phyloP scores from a whole-genome alignment of 1,140 invertebrate genomes.

The Drosophila seguyi region DNA sequence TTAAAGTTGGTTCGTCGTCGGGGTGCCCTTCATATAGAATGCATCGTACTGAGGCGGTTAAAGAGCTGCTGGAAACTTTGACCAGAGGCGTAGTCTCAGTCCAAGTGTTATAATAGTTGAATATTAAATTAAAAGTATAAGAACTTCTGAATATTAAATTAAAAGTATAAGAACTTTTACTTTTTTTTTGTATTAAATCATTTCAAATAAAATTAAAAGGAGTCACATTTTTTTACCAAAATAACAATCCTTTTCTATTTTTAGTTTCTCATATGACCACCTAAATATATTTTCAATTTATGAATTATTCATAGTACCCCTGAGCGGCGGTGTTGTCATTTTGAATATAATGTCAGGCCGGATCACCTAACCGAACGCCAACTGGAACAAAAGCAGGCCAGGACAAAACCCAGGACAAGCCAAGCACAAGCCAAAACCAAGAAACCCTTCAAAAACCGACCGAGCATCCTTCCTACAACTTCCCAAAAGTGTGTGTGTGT shows the following conservation, averaged over 20 bases:
- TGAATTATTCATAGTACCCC: not conserved
- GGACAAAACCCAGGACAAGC: constrained; percentile 10
- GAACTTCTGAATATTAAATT: no score
- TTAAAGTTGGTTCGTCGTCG: constrained; percentile 33
- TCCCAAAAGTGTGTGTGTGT: constrained; percentile 12
- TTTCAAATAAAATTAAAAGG: no score
- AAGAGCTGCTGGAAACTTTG: constrained; percentile 20
- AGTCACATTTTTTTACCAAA: no score
- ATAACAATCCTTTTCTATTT: no score
- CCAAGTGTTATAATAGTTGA: not conserved
- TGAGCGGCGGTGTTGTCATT: not conserved
- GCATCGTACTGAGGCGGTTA: constrained; percentile 33
- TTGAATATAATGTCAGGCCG: constrained; percentile 29
- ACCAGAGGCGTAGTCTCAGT: constrained; percentile 2
- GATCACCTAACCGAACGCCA: constrained; percentile 12
- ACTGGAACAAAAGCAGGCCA: constrained; percentile 9
- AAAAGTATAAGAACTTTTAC: no score
- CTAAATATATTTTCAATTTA: not conserved
- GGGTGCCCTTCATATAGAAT: constrained; percentile 17
- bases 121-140: not conserved
- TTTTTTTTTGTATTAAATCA: no score
- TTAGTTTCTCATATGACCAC: not conserved
- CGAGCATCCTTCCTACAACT: constrained; percentile 36
- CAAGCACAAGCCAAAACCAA: not conserved
- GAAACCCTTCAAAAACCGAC: constrained; percentile 20